These are phyloP conservation scores for Mormyrus lacerda DNA, from an alignment of 2,113 vertebrate genomes.

Conservation along the genomic window DNA sequence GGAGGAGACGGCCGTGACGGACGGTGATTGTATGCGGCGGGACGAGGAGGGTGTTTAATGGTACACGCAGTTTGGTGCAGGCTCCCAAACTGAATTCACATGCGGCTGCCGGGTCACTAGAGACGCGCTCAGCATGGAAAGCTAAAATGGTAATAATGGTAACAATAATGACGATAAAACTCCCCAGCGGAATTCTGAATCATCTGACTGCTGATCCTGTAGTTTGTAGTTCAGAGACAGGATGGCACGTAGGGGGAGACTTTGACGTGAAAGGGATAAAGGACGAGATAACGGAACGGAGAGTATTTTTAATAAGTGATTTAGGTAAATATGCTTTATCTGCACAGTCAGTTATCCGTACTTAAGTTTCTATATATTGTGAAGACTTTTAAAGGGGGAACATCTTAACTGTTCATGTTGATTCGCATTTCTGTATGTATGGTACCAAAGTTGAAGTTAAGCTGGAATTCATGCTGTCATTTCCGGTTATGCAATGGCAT, in stretches of 20 bases:
- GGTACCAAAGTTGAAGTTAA: not conserved
- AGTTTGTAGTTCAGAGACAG: constrained; percentile 13
- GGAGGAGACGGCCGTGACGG: not conserved
- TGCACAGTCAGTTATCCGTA: not conserved
- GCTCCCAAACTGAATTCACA: constrained; percentile 48
- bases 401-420: not conserved
- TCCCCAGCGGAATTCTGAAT: constrained; percentile 1
- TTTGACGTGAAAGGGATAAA: not conserved
- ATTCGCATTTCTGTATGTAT: not conserved
- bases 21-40: not conserved
- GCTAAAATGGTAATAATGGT: constrained; percentile 93
- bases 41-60: not conserved
- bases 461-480: not conserved
- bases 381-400: not conserved
- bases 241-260: not conserved
- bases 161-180: constrained; percentile 40
- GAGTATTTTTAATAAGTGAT: not conserved
- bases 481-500: not conserved
- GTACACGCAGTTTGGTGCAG: constrained; percentile 21
- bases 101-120: constrained; percentile 59
- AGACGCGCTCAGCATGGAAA: constrained; percentile 76
- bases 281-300: not conserved
- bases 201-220: constrained; percentile 34
- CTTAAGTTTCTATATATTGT: not conserved
- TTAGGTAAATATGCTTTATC: not conserved